A percentile compares a stretch with the other conserved stretches of the same genome.
Conservation (phyloP, 2,797 vertebrate species). For the Poecilia wingei region DNA sequence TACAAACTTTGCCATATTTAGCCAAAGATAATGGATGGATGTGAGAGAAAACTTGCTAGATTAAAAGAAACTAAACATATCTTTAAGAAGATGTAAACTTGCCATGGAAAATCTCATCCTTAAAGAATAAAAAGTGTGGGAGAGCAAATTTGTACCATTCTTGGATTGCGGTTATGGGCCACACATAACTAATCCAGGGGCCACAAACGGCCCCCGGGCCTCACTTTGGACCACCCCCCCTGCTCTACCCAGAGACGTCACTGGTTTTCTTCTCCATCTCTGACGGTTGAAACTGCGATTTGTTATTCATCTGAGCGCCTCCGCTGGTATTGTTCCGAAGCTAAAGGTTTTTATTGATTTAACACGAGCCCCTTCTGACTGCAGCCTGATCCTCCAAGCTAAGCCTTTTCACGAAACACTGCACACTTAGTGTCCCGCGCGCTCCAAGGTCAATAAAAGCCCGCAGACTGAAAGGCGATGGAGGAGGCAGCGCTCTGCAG, state of each 20-base stretch:
- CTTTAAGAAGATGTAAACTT: no score
- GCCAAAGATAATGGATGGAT: no score
- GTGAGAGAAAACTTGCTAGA: no score
- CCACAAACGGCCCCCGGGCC: no score
- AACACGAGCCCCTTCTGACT: constrained; percentile 52
- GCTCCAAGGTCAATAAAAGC: constrained; percentile 53
- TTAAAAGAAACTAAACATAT: no score
- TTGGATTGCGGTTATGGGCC: no score
- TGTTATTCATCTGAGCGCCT: constrained; percentile 28
- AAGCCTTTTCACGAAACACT: constrained; percentile 63
- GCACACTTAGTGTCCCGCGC: constrained; percentile 54
- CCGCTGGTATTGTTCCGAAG: constrained; percentile 38
- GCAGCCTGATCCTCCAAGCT: constrained; percentile 56
- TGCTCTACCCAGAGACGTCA: background rate
- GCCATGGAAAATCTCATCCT: no score
- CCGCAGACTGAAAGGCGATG: constrained; percentile 33
- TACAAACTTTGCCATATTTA: no score
- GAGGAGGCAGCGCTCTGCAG: constrained; percentile 16
- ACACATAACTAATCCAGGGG: no score
- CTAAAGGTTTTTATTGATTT: constrained; percentile 69
- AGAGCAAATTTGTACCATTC: no score
- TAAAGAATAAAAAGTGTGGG: no score
- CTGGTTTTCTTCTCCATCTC: constrained; percentile 28
- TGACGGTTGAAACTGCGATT: constrained; percentile 35
- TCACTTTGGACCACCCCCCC: no score